phyloP scores from a whole-genome alignment of 2,888 invertebrate genomes.

The Dryococelus australis region DNA sequence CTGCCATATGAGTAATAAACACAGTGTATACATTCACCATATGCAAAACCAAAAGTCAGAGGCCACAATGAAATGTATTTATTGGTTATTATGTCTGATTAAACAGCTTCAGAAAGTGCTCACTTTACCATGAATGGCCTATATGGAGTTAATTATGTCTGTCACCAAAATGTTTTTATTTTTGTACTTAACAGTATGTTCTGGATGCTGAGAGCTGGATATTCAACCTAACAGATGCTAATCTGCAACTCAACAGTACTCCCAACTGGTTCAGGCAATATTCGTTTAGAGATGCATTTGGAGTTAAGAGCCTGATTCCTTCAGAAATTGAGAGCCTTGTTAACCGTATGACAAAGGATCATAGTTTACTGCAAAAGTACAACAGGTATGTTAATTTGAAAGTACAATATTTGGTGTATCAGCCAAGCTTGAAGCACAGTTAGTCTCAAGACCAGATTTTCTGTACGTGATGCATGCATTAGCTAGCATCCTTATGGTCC shows the following conservation, averaged over 20 bases:
- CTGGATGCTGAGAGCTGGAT: constrained; percentile 38
- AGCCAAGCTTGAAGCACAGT: too few species aligned
- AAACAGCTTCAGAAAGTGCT: too few species aligned
- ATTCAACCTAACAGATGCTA: constrained; percentile 38
- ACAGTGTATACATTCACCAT: too few species aligned
- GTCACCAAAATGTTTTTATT: not conserved
- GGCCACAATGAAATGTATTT: too few species aligned
- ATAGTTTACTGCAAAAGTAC: constrained; percentile 34
- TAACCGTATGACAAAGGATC: constrained; percentile 32
- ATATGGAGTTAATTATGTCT: too few species aligned
- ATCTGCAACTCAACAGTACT: constrained; percentile 32
- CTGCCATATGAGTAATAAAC: too few species aligned
- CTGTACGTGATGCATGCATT: too few species aligned
- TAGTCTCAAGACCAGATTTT: too few species aligned
- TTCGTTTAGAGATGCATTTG: constrained; percentile 36
- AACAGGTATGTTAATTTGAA: constrained; percentile 33
- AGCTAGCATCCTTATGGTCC: too few species aligned
- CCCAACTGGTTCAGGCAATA: constrained; percentile 38
- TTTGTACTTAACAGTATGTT: constrained; percentile 24
- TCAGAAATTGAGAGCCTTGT: constrained; percentile 32
- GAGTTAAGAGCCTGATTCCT: constrained; percentile 31
- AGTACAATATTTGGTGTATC: not conserved
- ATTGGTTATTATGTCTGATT: too few species aligned
- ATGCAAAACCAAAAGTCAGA: too few species aligned
- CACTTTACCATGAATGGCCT: too few species aligned